Conservation (phyloP, 2,888 invertebrate species). For the Amiota mariae region DNA sequence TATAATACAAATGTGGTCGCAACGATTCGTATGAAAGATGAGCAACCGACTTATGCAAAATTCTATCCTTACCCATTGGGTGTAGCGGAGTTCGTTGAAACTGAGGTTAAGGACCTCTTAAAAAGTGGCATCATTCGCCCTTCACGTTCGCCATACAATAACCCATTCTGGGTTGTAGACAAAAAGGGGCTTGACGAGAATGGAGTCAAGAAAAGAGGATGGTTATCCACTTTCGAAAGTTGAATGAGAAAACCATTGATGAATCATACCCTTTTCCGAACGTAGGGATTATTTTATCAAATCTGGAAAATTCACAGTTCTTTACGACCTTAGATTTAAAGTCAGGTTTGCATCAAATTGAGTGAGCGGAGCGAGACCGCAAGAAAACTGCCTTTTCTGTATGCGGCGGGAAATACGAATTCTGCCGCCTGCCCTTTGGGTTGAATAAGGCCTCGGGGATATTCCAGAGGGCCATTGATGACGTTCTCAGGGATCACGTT, state of each 20-base stretch:
- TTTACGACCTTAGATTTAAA: too few species aligned
- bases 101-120: constrained; percentile 30
- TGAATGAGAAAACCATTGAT: too few species aligned
- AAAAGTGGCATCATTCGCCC: too few species aligned
- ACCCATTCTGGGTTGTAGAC: constrained; percentile 34
- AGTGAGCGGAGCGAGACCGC: too few species aligned
- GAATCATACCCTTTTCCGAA: constrained; percentile 44
- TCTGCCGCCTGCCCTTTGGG: constrained; percentile 4
- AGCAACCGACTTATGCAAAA: constrained; percentile 39
- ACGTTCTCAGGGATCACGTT: constrained; percentile 22
- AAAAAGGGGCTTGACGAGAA: too few species aligned
- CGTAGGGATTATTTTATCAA: constrained; percentile 32
- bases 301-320: constrained; percentile 36
- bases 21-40: constrained; percentile 35
- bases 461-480: constrained; percentile 18
- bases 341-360: too few species aligned
- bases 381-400: too few species aligned
- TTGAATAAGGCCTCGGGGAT: constrained; percentile 10
- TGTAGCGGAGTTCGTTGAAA: too few species aligned
- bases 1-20: constrained; percentile 40
- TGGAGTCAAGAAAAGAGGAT: too few species aligned
- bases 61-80: constrained; percentile 41
- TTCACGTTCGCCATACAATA: constrained; percentile 33
- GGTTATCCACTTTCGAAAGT: too few species aligned
- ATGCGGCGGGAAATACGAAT: too few species aligned